Evolutionary conservation across 2,797 vertebrate genomes (phyloP), one percentile per base, ranked within the genome.

Genomic region (Oryzias sinensis): DNA sequence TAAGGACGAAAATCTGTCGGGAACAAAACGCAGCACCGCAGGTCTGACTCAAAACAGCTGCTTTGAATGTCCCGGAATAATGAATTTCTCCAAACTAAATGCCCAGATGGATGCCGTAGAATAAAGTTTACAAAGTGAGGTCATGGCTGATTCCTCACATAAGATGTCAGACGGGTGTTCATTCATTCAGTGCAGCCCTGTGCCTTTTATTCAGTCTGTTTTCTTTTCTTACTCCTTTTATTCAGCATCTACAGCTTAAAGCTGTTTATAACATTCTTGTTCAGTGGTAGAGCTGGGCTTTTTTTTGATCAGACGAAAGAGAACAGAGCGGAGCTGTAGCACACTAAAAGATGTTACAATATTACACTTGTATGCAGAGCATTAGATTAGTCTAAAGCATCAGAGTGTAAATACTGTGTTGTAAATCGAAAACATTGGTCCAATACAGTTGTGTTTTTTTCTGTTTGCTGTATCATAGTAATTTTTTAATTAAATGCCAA

Each of bases 1-100:
- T 70, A 45, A 53, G 61, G 48, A 61, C 50, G 53, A 58, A 74
- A 76, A 65, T 68, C 14, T 14, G 65, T 79, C 64, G 72, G 55
- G 51, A 72, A 53, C 44, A 45, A 67, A 74, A 55, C 5, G 17
- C 25, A 37, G 62, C 50, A 3, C 49, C 58, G 20, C 4, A 22
- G 58, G 56, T 64, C 44, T 16, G 49, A 49, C 44, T 59, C 65
- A 49, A 57, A 54, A 11, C 54, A 70, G 63, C 5, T 45, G 4
- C 14, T 79, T 50, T 49, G 52, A 68, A 63, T 60, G 27, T 53
- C 49, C 49, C 46, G 43, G n/a, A 44, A 50, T 47, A 48, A 70
- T 59, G 52, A 62, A 18, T 65, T 62, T 48, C 33, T 13, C 11
- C n/a, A 6, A 60, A 57, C 61, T 68, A 43, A 65, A 68, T 6